Conservation (phyloP, 2,888 invertebrate species). For the Poecilobothrus nobilitatus region DNA sequence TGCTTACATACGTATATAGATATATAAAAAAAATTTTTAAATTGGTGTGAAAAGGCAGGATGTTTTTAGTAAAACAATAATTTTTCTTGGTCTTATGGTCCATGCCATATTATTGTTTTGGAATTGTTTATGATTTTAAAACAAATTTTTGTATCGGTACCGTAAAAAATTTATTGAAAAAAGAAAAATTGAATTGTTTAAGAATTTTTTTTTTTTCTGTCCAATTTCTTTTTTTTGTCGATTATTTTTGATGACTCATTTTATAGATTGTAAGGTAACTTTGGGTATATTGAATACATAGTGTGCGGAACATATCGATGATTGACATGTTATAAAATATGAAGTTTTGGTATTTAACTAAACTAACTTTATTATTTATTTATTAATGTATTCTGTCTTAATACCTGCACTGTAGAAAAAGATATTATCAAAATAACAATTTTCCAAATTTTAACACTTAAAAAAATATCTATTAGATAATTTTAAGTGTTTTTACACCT, state of each 20-base stretch:
- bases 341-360: no score
- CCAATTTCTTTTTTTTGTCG: no score
- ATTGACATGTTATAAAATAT: conserved; percentile 3
- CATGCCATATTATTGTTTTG: not conserved
- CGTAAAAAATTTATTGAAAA: not conserved
- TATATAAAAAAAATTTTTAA: not conserved
- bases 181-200: no score
- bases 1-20: no score
- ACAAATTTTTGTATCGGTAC: not conserved
- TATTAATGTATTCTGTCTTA: no score
- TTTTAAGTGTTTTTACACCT: no score
- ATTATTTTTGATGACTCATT: conserved; percentile 2
- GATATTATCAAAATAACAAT: no score
- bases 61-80: conserved; percentile 5
- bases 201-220: no score
- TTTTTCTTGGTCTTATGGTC: not conserved
- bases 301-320: conserved; percentile 3
- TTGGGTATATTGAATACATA: not conserved
- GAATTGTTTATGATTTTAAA: not conserved
- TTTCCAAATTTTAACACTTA: no score
- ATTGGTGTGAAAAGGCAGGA: not conserved
- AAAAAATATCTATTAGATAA: no score
- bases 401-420: no score
- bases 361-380: no score
- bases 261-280: not conserved